Conservation (phyloP, 2,888 invertebrate genomes). For the Thera britannica region DNA sequence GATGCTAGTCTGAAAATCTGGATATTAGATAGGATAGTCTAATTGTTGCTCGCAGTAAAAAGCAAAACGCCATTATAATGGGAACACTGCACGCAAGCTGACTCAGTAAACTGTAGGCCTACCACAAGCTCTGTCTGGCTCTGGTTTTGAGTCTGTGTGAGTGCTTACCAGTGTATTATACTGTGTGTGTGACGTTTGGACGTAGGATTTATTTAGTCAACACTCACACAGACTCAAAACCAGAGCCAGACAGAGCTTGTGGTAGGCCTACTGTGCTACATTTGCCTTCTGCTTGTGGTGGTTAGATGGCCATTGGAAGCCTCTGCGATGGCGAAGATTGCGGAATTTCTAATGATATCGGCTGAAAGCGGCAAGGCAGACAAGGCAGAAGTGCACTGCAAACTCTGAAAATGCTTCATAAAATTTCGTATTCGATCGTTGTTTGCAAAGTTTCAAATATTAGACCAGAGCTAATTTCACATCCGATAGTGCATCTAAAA, state of each 20-base stretch:
- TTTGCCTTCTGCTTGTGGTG: slow-evolving; percentile 35
- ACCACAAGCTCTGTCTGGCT: too few species aligned
- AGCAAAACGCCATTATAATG: slow-evolving; percentile 60
- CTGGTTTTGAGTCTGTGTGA: too few species aligned
- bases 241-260: too few species aligned
- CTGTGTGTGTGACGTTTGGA: too few species aligned
- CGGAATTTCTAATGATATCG: slow-evolving; percentile 22
- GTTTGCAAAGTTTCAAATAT: slow-evolving; percentile 7
- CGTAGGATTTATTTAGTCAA: too few species aligned
- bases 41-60: slow-evolving; percentile 54
- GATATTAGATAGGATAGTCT: slow-evolving; percentile 15
- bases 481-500: slow-evolving; percentile 1
- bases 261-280: slow-evolving; percentile 23
- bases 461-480: slow-evolving; percentile 2
- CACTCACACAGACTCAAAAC: too few species aligned
- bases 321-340: slow-evolving; percentile 27
- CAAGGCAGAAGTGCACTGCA: slow-evolving; percentile 15
- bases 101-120: slow-evolving; percentile 39
- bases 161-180: too few species aligned
- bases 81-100: slow-evolving; percentile 57
- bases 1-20: too few species aligned
- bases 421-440: slow-evolving; percentile 14
- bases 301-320: slow-evolving; percentile 32
- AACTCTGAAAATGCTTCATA: slow-evolving; percentile 16
- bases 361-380: slow-evolving; percentile 4